phyloP scores from a whole-genome alignment of 2,797 vertebrate species.

The Pangasius macronema region DNA sequence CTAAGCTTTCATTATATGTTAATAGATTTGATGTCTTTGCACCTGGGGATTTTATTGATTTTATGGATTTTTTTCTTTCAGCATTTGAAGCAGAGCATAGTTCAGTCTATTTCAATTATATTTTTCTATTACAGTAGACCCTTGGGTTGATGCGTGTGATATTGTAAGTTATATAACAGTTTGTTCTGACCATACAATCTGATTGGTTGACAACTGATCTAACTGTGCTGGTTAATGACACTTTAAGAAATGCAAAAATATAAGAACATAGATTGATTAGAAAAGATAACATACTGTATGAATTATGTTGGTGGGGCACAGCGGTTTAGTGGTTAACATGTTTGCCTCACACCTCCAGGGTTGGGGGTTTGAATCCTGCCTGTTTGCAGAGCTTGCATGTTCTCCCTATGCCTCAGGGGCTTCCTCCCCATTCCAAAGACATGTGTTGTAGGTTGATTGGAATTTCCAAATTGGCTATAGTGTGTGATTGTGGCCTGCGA shows the following conservation, averaged over 20 bases:
- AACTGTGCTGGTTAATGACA: background rate
- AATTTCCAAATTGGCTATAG: no score
- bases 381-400: no score
- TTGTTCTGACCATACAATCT: background rate
- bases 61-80: background rate
- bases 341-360: no score
- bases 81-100: slow-evolving; percentile 23
- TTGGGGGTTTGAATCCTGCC: no score
- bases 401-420: no score
- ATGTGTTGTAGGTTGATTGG: no score
- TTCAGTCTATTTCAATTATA: slow-evolving; percentile 36
- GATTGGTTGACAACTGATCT: background rate
- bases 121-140: slow-evolving; percentile 12
- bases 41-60: slow-evolving; percentile 25
- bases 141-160: background rate
- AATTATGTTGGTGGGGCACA: background rate
- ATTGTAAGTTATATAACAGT: background rate
- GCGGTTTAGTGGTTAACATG: no score
- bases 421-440: no score
- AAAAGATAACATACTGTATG: background rate
- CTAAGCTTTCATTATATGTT: slow-evolving; percentile 44
- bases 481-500: no score
- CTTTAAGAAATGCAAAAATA: no score
- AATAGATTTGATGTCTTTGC: slow-evolving; percentile 29
- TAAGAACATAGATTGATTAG: no score